phyloP scores from a whole-genome alignment of 2,797 vertebrate species.

The Anabas testudineus region DNA sequence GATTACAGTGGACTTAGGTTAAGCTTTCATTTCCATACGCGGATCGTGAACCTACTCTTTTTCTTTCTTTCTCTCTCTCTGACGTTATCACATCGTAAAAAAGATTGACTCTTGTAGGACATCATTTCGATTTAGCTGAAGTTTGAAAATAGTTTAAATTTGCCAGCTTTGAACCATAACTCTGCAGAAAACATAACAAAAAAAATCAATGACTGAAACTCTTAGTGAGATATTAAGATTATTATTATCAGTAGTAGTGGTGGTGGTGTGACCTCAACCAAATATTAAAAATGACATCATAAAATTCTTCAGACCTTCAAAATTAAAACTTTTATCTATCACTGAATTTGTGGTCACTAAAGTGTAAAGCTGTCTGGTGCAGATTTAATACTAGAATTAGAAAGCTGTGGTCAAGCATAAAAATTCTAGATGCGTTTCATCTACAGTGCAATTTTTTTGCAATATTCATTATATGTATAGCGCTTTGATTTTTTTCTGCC shows the following conservation, averaged over 20 bases:
- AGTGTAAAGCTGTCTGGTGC: not conserved
- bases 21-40: conserved; percentile 64
- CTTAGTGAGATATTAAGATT: not conserved
- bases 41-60: conserved; percentile 39
- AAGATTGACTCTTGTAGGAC: conserved; percentile 23
- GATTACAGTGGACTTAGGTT: conserved; percentile 61
- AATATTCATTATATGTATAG: conserved; percentile 16
- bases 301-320: conserved; percentile 10
- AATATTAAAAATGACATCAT: conserved; percentile 2
- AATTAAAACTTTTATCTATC: not conserved
- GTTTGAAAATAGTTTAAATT: conserved; percentile 7
- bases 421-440: conserved; percentile 6
- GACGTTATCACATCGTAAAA: conserved; percentile 20
- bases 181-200: not conserved
- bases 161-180: conserved; percentile 12
- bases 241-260: not conserved
- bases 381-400: conserved; percentile 26
- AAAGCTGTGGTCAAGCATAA: conserved; percentile 7
- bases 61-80: not conserved
- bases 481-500: conserved; percentile 10
- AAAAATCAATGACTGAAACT: not conserved
- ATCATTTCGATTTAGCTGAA: conserved; percentile 15
- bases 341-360: conserved; percentile 9
- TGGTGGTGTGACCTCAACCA: not conserved
- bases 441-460: not conserved